Percentiles rank a stretch among this genome's conserved stretches.
These are phyloP conservation scores for Neodiprion pinetum DNA, from an alignment of 1,140 invertebrate species.

Conservation along the genomic window DNA sequence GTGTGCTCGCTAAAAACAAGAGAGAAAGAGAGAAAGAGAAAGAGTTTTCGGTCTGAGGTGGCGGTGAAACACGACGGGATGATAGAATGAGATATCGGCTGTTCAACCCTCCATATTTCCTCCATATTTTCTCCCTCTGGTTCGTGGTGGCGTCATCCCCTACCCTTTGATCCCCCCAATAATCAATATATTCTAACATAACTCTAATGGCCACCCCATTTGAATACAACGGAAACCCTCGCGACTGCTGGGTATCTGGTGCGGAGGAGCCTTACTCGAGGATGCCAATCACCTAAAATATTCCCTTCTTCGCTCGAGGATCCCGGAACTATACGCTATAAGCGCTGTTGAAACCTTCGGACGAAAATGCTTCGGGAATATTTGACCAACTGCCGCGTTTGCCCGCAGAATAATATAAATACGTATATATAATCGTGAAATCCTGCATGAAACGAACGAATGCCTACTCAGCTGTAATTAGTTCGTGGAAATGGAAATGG, in stretches of 20 bases:
- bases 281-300: constrained; percentile 62
- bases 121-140: constrained; percentile 47
- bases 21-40: neutral
- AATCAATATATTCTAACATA: constrained; percentile 64
- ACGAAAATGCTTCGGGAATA: neutral
- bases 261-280: constrained; percentile 39
- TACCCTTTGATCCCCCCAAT: constrained; percentile 62
- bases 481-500: too few relatives aligned
- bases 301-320: constrained; percentile 23
- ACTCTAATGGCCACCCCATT: constrained; percentile 62
- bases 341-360: neutral
- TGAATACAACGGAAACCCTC: constrained; percentile 54
- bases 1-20: neutral
- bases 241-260: constrained; percentile 43
- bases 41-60: neutral
- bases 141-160: constrained; percentile 45
- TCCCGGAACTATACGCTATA: neutral
- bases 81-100: constrained; percentile 36
- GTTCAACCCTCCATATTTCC: constrained; percentile 48
- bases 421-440: too few relatives aligned
- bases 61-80: constrained; percentile 8
- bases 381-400: neutral
- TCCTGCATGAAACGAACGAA: too few relatives aligned
- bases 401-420: too few relatives aligned
- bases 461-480: too few relatives aligned